phyloP scores from a whole-genome alignment of 2,797 vertebrate species.

The Vultur gryphus region DNA sequence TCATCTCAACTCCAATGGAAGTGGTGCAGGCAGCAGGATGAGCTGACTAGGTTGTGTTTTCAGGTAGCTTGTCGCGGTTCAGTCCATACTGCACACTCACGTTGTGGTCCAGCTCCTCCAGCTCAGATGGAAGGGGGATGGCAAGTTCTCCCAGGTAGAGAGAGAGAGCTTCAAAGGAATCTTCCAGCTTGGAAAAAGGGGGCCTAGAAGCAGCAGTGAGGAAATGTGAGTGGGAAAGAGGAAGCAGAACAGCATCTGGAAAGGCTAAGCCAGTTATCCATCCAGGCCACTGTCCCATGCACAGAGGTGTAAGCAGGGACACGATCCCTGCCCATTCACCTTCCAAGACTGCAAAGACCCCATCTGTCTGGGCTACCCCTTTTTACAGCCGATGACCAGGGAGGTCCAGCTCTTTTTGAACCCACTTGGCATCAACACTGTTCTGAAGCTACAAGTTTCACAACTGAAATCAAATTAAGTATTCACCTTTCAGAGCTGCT shows the following conservation, averaged over 20 bases:
- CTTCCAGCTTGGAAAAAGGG: conserved; percentile 91
- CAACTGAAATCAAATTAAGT: background rate
- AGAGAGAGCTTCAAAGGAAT: conserved; percentile 90
- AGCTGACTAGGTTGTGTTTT: conserved; percentile 57
- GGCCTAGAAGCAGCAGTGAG: conserved; percentile 75
- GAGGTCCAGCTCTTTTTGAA: background rate
- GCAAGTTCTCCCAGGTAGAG: conserved; percentile 89
- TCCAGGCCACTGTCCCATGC: background rate
- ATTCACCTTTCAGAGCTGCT: background rate
- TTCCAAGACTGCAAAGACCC: background rate
- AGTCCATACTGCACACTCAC: conserved; percentile 82
- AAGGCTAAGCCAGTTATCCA: background rate
- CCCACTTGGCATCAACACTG: background rate
- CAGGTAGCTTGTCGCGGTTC: conserved; percentile 73
- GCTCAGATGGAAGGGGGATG: conserved; percentile 90
- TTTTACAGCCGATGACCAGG: background rate
- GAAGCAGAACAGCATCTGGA: background rate
- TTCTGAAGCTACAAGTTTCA: background rate
- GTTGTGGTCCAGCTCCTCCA: conserved; percentile 90
- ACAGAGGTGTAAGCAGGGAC: background rate
- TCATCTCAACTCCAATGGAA: background rate
- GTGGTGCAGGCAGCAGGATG: conserved; percentile 50
- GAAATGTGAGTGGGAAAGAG: background rate
- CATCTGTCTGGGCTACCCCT: background rate
- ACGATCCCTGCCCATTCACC: background rate